Percentiles rank a stretch among this genome's conserved stretches.
phyloP scores from a whole-genome alignment of 2,113 vertebrate genomes.

The Apteryx mantelli region DNA sequence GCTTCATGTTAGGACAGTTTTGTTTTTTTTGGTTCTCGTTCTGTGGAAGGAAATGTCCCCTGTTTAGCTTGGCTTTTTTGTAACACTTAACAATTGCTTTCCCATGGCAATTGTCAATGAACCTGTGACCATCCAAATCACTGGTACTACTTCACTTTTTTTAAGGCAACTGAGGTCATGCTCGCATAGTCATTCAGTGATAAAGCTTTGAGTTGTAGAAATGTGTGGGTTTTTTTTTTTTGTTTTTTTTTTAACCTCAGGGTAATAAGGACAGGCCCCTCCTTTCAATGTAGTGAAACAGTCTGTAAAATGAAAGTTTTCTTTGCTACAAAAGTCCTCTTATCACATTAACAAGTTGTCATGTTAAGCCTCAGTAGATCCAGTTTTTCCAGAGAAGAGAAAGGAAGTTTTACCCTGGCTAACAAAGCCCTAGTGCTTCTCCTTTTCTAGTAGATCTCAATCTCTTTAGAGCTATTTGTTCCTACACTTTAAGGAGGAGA shows the following conservation, averaged over 20 bases:
- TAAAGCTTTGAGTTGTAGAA: not conserved
- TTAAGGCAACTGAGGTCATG: not conserved
- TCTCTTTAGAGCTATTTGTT: not conserved
- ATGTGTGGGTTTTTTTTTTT: not conserved
- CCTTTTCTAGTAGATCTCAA: not conserved
- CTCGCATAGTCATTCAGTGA: not conserved
- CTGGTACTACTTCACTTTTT: not conserved
- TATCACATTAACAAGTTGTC: not conserved
- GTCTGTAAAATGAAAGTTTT: not conserved
- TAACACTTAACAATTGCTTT: not conserved
- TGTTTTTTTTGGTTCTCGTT: not conserved
- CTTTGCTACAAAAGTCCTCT: not conserved
- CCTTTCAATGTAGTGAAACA: not conserved
- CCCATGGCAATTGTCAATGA: not conserved
- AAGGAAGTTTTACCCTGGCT: not conserved
- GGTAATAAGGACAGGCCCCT: not conserved
- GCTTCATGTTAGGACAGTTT: not conserved
- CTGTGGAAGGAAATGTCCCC: conserved; percentile 2
- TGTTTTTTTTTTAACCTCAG: not conserved
- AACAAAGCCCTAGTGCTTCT: not conserved
- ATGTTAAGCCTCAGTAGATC: not conserved
- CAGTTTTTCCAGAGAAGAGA: not conserved
- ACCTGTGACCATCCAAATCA: not conserved
- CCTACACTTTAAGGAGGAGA: not conserved
- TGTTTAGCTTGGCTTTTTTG: conserved; percentile 24